Conservation (phyloP, 2,888 invertebrate genomes). For the Celastrina argiolus region DNA sequence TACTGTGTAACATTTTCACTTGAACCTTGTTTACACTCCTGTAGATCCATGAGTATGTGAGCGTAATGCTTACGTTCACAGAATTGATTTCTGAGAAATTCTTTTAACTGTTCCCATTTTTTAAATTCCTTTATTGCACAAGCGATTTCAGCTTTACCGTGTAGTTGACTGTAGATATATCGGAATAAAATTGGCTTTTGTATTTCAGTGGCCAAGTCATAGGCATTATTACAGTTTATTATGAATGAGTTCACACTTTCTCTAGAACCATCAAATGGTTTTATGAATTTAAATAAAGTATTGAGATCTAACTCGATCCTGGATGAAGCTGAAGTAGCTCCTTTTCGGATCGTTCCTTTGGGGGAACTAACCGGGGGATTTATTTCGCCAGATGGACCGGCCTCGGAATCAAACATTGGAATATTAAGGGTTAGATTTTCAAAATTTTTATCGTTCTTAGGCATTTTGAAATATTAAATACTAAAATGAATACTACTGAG, state of each 20-base stretch:
- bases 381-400: not conserved
- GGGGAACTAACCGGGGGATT: not conserved
- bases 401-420: not conserved
- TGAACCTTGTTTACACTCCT: too few relatives aligned
- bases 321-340: too few relatives aligned
- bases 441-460: too few relatives aligned
- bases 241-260: slow-evolving; percentile 23
- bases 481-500: too few relatives aligned
- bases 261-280: slow-evolving; percentile 22
- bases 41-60: not conserved
- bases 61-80: slow-evolving; percentile 9
- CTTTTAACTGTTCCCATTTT: slow-evolving; percentile 13
- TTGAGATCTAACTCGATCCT: too few relatives aligned
- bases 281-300: slow-evolving; percentile 22
- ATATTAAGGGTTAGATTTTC: too few relatives aligned
- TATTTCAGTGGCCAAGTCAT: slow-evolving; percentile 19
- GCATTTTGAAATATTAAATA: too few relatives aligned
- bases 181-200: slow-evolving; percentile 23
- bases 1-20: too few relatives aligned
- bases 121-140: slow-evolving; percentile 26
- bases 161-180: slow-evolving; percentile 27
- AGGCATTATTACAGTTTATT: slow-evolving; percentile 21
- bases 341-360: too few relatives aligned
- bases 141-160: slow-evolving; percentile 28
- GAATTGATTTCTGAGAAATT: not conserved